Evolutionary conservation across 2,113 vertebrate species (phyloP), one percentile per base, ranked within the genome.

Genomic region (Thamnaconus septentrionalis): DNA sequence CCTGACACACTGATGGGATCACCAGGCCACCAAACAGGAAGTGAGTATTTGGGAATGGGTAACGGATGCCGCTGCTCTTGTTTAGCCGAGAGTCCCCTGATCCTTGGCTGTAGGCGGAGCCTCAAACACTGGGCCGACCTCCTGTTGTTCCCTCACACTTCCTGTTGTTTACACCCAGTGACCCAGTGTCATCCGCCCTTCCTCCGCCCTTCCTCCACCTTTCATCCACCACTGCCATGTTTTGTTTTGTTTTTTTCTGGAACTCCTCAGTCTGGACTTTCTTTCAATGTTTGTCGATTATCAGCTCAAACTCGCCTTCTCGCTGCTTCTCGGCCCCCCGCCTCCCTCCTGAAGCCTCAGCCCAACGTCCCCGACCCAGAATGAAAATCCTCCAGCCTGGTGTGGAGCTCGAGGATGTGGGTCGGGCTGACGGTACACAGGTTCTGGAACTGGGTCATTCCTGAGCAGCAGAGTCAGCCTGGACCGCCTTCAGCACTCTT

Each of bases 91-190:
- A 46, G 53, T 59, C 2, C 61, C 51, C 2, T 7, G 18, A 54
- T 59, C 56, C 10, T 58, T 3, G 12, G 5, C 64, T 52, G 55
- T 66, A 67, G 65, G 68, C 44, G 68, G 45, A 77, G 75, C 18
- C 47, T 62, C 18, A 59, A 85, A 75, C 75, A 63, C 41, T 31
- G 0, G 4, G 5, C 39, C 61, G 63, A 3, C 75, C 68, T 53
- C 1, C 64, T 66, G 67, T 52, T 73, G 4, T 65, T 64, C 56
- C 57, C 40, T 45, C 59, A 50, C 66, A 79, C 77, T 59, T 88
- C 84, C 73, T 84, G 79, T 52, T 79, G 78, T 76, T 79, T 80
- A 77, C 55, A 49, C 79, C 67, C 39, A 11, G 18, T 31, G 18
- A 31, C n/a, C 59, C 44, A 43, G 4, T 5, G 39, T 71, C 49